Percentiles rank a stretch among this genome's conserved stretches.
Conservation (phyloP, 1,140 invertebrate species). For the Paracyclopina nana region DNA sequence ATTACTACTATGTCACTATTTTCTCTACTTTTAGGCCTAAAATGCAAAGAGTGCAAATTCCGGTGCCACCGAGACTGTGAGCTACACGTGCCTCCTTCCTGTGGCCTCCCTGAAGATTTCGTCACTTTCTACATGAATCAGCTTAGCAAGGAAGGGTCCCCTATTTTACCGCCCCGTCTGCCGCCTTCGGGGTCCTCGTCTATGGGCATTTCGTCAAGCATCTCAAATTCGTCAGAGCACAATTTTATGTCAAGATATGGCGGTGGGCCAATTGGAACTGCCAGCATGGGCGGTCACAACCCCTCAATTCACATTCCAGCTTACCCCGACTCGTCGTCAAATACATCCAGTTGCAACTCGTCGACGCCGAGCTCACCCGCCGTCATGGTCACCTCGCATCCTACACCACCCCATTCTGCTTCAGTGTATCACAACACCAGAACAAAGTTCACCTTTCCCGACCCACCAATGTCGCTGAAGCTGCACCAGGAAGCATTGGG, state of each 20-base stretch:
- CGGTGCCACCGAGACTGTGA: slow-evolving; percentile 80
- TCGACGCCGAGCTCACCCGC: slow-evolving; percentile 70
- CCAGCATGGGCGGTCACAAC: background rate
- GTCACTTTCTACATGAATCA: slow-evolving; percentile 41
- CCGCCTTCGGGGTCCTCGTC: background rate
- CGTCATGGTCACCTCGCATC: slow-evolving; percentile 16
- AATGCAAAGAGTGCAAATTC: slow-evolving; percentile 89
- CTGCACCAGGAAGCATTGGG: background rate
- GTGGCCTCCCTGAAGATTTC: slow-evolving; percentile 61
- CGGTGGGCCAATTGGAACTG: slow-evolving; percentile 2
- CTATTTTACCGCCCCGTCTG: slow-evolving; percentile 22
- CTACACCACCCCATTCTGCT: slow-evolving; percentile 8
- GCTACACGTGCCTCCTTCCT: slow-evolving; percentile 69
- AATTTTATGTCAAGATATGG: too few species aligned
- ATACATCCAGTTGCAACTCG: slow-evolving; percentile 85
- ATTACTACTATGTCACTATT: background rate
- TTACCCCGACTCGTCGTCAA: slow-evolving; percentile 64
- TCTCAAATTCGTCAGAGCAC: too few species aligned
- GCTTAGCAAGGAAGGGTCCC: slow-evolving; percentile 24
- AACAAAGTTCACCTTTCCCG: slow-evolving; percentile 5
- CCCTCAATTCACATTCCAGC: slow-evolving; percentile 6
- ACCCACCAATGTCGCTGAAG: background rate
- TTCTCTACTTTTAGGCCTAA: slow-evolving; percentile 33
- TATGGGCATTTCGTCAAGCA: too few species aligned
- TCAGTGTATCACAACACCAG: background rate